A percentile compares a stretch with the other conserved stretches of the same genome.
phyloP scores from a whole-genome alignment of 1,140 invertebrate genomes.

The Stegodyphus dumicola region DNA sequence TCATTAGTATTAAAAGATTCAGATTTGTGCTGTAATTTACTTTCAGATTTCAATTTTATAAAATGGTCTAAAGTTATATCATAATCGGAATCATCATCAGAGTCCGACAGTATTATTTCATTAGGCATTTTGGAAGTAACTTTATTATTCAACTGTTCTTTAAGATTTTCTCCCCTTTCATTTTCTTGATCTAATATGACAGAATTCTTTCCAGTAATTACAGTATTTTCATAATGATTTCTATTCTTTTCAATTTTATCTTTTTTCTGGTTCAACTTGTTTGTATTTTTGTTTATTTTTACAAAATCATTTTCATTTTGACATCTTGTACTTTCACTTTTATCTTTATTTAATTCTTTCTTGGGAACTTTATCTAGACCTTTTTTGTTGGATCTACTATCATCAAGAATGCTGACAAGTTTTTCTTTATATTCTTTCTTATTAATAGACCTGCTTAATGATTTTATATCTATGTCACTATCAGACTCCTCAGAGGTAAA shows the following conservation, averaged over 20 bases:
- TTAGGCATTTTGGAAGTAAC: too few species aligned
- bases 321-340: slow-evolving; percentile 62
- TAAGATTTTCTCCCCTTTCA: too few species aligned
- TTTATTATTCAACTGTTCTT: too few species aligned
- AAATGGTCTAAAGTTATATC: slow-evolving; percentile 37
- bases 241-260: not conserved
- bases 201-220: too few species aligned
- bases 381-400: slow-evolving; percentile 34
- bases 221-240: too few species aligned
- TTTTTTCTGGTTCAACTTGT: not conserved
- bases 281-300: slow-evolving; percentile 10
- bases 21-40: not conserved
- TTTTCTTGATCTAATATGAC: too few species aligned
- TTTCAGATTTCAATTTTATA: slow-evolving; percentile 9
- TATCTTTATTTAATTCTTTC: slow-evolving; percentile 67
- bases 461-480: too few species aligned
- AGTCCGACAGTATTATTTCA: too few species aligned
- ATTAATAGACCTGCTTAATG: too few species aligned
- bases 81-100: slow-evolving; percentile 48
- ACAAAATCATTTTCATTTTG: not conserved
- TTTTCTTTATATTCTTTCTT: too few species aligned
- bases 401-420: not conserved
- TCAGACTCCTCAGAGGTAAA: too few species aligned
- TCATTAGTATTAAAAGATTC: not conserved
- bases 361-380: slow-evolving; percentile 61